Base-by-base conservation (phyloP, 2,888 invertebrate species). In the Kuschelorhynchus macadamiae region DNA sequence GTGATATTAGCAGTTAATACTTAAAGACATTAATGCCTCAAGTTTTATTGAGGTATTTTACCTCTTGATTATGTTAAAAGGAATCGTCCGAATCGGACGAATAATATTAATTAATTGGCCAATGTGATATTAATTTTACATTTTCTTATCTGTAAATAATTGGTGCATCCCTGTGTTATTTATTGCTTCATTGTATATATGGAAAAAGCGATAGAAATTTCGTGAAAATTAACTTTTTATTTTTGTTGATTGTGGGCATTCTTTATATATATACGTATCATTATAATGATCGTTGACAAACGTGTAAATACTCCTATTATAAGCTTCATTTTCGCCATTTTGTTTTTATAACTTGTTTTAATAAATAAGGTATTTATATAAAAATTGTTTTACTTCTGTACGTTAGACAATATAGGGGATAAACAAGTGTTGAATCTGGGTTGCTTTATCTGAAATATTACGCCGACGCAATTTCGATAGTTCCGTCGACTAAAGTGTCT, bases 71-170 rank as follows among this genome's bases (percentile, higher is more conserved):
- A 11, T 5, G 36, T 2, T 7, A n/a, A 3, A 36, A 36, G 12
- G 2, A 36, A 36, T 25, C 25, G 25, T 7, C 7, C 25, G 3
- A 7, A 12, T 36, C 11, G 11, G 36, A 11, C 36, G 36, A 36
- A 7, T 36, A 12, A n/a, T 7, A 3, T 18, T 20, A 53, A 39
- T 41, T 42, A 30, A 36, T 44, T 20, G 53, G 18, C 53, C 9
- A 55, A 9, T 52, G 65, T 65, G 65, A 65, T 65, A 65, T 52
- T 65, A 59, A 36, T 65, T 46, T 64, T 47, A 30, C 32, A 46
- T 49, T 55, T 30, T 55, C 21, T 17, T 55, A 0, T n/a, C 30
- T 55, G 55, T 55, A 55, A 55, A 55, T 42, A 42, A 21, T 50
- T 33, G 17, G 33, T 39, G 4, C 9, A 53, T 53, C 21, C 16